Conservation (phyloP, 2,797 vertebrate species). For the Pseudomugil gertrudae region DNA sequence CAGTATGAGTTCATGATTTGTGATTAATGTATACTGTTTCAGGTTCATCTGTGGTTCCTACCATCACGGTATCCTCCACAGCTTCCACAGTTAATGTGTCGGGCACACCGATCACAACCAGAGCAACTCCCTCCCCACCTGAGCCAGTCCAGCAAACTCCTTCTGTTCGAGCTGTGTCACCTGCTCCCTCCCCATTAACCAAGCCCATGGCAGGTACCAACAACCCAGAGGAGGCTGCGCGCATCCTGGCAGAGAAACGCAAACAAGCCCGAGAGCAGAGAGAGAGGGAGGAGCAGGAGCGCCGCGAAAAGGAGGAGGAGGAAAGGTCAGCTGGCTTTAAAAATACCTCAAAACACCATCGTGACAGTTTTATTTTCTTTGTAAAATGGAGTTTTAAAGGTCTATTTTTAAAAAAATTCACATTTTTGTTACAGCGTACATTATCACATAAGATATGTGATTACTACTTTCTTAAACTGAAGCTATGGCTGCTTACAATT, state of each 20-base stretch:
- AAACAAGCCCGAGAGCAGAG: constrained; percentile 93
- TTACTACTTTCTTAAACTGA: neutral
- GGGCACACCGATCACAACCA: constrained; percentile 31
- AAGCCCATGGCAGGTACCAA: constrained; percentile 93
- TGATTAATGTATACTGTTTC: neutral
- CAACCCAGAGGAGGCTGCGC: constrained; percentile 89
- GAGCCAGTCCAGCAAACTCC: constrained; percentile 46
- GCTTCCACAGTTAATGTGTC: constrained; percentile 38
- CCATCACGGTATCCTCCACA: constrained; percentile 52
- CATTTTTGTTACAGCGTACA: neutral
- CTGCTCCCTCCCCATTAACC: constrained; percentile 77
- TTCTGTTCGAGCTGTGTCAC: constrained; percentile 40
- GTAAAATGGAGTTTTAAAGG: too few species aligned
- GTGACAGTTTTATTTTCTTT: neutral
- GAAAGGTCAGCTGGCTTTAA: constrained; percentile 83
- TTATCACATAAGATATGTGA: too few species aligned
- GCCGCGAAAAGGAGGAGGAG: constrained; percentile 87
- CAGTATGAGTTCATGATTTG: neutral
- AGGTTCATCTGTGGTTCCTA: constrained; percentile 72
- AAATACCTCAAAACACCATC: neutral
- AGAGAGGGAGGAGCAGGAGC: constrained; percentile 90
- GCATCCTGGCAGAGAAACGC: constrained; percentile 90
- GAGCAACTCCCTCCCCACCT: constrained; percentile 38
- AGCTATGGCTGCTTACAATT: neutral
- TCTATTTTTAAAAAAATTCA: too few species aligned